phyloP scores from a whole-genome alignment of 2,888 invertebrate genomes.

The Meteorus cinctellus region DNA sequence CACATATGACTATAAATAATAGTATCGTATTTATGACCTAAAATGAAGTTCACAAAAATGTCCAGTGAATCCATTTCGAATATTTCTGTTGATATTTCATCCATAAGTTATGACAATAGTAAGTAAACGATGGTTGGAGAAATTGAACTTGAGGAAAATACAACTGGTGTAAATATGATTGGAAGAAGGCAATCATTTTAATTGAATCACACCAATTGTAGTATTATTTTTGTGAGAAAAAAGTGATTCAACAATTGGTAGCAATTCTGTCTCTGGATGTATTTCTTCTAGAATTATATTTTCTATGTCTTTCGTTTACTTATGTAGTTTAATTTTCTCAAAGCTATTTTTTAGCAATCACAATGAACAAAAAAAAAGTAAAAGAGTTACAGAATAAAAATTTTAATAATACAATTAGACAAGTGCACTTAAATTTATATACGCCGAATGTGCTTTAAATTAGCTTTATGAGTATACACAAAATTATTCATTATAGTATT shows the following conservation, averaged over 20 bases:
- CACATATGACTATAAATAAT: slow-evolving; percentile 28
- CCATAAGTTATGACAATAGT: not conserved
- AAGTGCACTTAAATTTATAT: slow-evolving; percentile 43
- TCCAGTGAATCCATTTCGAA: not conserved
- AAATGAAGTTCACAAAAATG: not conserved
- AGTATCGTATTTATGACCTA: not conserved
- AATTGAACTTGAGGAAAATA: too few species aligned
- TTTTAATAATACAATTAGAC: not conserved
- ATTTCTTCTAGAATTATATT: too few species aligned
- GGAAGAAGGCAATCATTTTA: too few species aligned
- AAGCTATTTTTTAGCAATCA: not conserved
- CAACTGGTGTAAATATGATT: too few species aligned
- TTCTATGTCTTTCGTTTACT: too few species aligned
- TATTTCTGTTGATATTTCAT: not conserved
- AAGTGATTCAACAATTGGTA: too few species aligned
- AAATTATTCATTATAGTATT: not conserved
- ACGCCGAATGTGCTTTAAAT: slow-evolving; percentile 37
- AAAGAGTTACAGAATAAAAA: not conserved
- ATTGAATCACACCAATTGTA: too few species aligned
- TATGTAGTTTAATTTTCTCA: not conserved
- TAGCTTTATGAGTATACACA: slow-evolving; percentile 27
- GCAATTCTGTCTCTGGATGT: too few species aligned
- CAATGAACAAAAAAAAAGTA: not conserved
- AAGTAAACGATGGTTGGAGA: not conserved
- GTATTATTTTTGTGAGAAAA: too few species aligned